Base-by-base conservation (phyloP, 2,797 vertebrate species). In the Graptemys geographica region DNA sequence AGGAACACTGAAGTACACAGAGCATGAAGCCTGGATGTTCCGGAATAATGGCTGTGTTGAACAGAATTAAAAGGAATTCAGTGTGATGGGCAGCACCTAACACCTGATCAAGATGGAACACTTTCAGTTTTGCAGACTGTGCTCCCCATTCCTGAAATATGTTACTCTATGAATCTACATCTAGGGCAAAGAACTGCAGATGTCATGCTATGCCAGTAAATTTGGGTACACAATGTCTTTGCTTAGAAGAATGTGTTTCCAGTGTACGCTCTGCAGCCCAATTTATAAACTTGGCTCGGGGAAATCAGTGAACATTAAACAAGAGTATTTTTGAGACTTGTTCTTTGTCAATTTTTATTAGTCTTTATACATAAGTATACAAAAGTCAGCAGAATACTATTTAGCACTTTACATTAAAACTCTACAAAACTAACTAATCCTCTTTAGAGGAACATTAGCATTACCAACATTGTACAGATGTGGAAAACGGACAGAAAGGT, bases 31-130 rank as follows among this genome's bases (percentile, higher is more conserved):
- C 9, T 11, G 80, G 18, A 3, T 1, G 18, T 4, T 56, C 6
- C 1, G 2, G 56, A 23, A 16, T 55, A 49, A 81, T 0, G 0
- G 8, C 47, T 0, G 0, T 6, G 6, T 1, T 76, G 62, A 93
- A 79, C 13, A 52, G 4, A 53, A 5, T 3, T 47, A 44, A 0
- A 59, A 3, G 28, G n/a, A 69, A 56, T 8, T 15, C 41, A n/a
- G 81, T 83, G 57, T 15, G 28, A 82, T 79, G 84, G 69, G 81
- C 16, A 65, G 6, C 47, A 62, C 31, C 59, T 18, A 31, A 33
- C 15, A 33, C 15, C 31, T 33, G 15, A 62, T 65, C 31, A 23
- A 2, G 7, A 27, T 19, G 37, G 33, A 87, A 79, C 6, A 62
- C 8, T 33, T 13, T 6, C 1, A 91, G 28, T 19, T 25, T 59